Conservation (phyloP, 2,888 invertebrate species). For the Cephalotes varians region DNA sequence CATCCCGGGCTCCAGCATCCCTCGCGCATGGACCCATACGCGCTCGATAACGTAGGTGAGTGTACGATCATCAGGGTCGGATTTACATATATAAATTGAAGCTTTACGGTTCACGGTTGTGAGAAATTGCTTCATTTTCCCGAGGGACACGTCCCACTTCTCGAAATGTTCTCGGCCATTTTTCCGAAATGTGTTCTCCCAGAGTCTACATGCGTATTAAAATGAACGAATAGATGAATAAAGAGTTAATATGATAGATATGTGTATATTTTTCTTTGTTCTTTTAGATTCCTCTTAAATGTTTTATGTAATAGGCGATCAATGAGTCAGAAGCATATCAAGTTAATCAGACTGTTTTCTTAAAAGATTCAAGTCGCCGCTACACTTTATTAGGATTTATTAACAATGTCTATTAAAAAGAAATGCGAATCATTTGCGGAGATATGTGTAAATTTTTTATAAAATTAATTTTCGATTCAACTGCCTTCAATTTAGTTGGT, state of each 20-base stretch:
- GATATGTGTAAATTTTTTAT: constrained; percentile 4
- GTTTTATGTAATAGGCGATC: not conserved
- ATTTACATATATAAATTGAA: constrained; percentile 8
- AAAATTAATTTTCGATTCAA: not conserved
- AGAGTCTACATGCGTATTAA: not conserved
- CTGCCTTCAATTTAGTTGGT: not conserved
- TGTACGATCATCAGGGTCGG: constrained; percentile 36
- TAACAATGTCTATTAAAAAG: not conserved
- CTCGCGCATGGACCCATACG: constrained; percentile 51
- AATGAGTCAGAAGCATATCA: not conserved
- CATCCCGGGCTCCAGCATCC: constrained; percentile 30
- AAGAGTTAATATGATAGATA: too few species aligned
- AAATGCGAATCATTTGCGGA: not conserved
- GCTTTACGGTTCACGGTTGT: not conserved
- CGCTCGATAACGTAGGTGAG: constrained; percentile 64
- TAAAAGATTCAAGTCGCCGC: not conserved
- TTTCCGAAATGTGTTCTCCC: not conserved
- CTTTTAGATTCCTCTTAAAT: not conserved
- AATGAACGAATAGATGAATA: not conserved
- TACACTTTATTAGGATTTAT: not conserved
- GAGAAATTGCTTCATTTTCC: not conserved
- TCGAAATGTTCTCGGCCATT: not conserved
- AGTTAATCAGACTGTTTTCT: not conserved
- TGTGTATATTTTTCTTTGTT: not conserved
- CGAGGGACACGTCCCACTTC: not conserved